These are phyloP conservation scores for Helarctos malayanus DNA, from an alignment of 2,797 vertebrate species.

Conservation along the genomic window DNA sequence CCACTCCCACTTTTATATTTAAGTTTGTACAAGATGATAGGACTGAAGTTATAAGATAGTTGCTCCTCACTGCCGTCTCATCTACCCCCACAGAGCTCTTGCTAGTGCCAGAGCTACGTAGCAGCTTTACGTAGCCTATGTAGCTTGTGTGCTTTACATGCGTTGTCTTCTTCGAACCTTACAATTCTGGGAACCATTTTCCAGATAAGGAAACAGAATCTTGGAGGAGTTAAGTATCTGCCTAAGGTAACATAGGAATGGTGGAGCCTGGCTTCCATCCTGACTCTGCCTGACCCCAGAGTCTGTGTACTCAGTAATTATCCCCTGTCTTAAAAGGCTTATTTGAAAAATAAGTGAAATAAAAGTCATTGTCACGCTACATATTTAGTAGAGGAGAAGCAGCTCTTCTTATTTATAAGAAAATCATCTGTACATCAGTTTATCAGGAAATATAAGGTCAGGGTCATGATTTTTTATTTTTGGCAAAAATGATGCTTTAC, in stretches of 20 bases:
- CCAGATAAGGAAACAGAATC: background rate
- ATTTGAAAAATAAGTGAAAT: background rate
- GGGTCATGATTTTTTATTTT: background rate
- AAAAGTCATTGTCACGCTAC: background rate
- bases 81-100: background rate
- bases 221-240: background rate
- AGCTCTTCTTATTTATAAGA: slow-evolving; percentile 8
- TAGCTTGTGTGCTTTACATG: background rate
- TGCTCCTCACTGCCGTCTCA: background rate
- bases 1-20: background rate
- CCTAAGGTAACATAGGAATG: background rate
- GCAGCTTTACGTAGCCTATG: background rate
- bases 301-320: background rate
- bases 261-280: background rate
- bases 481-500: background rate
- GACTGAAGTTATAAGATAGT: background rate
- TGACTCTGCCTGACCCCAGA: background rate
- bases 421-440: background rate
- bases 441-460: background rate
- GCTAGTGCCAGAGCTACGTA: background rate
- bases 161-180: background rate
- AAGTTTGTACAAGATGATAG: background rate
- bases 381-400: background rate
- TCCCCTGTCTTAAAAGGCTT: background rate
- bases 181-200: background rate